A percentile compares a stretch with the other conserved stretches of the same genome.
phyloP scores from a whole-genome alignment of 2,113 vertebrate genomes.

The Rhinogobius similis region DNA sequence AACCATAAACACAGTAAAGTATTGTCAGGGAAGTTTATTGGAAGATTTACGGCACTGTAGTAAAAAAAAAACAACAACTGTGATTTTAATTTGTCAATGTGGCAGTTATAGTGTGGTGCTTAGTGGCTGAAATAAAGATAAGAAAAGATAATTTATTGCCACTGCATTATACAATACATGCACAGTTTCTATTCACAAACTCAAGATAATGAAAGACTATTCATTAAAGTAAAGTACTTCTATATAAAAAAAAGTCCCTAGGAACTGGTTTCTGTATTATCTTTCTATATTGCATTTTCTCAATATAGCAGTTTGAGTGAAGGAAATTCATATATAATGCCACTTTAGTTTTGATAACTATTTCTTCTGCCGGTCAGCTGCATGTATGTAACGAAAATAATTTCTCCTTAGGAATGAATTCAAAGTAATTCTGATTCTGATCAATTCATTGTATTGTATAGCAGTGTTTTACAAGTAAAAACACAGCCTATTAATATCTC shows the following conservation, averaged over 20 bases:
- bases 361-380: too few relatives aligned
- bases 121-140: background rate
- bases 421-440: too few relatives aligned
- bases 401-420: too few relatives aligned
- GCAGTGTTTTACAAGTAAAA: background rate
- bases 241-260: background rate
- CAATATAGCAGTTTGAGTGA: too few relatives aligned
- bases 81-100: constrained; percentile 3
- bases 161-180: background rate
- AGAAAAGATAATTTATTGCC: background rate
- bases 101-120: constrained; percentile 4
- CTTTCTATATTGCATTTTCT: background rate
- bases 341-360: too few relatives aligned
- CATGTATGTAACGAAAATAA: too few relatives aligned
- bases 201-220: background rate
- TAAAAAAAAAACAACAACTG: background rate
- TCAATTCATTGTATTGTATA: background rate
- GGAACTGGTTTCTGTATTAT: background rate
- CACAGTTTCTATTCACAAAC: background rate
- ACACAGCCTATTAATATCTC: background rate
- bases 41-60: background rate
- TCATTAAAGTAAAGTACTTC: background rate
- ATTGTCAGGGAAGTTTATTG: background rate
- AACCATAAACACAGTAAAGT: background rate
- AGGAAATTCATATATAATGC: too few relatives aligned